Conservation (phyloP, 2,888 invertebrate species). For the Ditula angustiorana region DNA sequence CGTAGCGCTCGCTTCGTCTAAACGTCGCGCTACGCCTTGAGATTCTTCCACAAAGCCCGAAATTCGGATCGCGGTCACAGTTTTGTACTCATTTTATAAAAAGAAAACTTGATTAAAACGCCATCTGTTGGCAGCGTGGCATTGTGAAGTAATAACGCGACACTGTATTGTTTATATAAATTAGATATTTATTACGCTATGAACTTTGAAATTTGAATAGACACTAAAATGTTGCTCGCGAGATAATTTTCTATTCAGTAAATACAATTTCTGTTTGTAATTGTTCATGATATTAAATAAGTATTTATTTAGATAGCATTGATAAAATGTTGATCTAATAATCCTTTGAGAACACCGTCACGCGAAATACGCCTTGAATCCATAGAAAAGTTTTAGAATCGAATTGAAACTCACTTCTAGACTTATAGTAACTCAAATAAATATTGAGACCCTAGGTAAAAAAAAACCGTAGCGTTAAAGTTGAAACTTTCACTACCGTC, state of each 20-base stretch:
- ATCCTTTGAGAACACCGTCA: not conserved
- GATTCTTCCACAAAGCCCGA: conserved; percentile 39
- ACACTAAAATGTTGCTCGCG: conserved; percentile 31
- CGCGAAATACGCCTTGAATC: too few species aligned
- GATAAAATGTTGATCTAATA: conserved; percentile 38
- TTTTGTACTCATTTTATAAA: conserved; percentile 34
- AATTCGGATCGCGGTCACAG: conserved; percentile 36
- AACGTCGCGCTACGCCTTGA: conserved; percentile 37
- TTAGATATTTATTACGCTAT: conserved; percentile 56
- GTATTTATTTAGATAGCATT: conserved; percentile 79
- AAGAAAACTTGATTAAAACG: conserved; percentile 1
- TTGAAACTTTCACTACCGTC: too few species aligned
- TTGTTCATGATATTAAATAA: conserved; percentile 77
- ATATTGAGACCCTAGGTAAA: too few species aligned
- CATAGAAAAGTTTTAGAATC: too few species aligned
- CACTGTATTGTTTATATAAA: conserved; percentile 54
- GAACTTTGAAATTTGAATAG: conserved; percentile 45
- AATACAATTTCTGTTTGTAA: conserved; percentile 61
- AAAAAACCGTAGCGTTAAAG: too few species aligned
- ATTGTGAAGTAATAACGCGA: conserved; percentile 34
- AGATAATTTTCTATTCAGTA: conserved; percentile 45
- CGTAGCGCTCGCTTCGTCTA: conserved; percentile 22
- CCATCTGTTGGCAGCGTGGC: conserved; percentile 24
- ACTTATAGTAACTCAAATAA: too few species aligned
- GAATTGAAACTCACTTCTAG: too few species aligned